Percentiles rank a stretch among this genome's conserved stretches.
Evolutionary conservation across 2,797 vertebrate species (phyloP).

Genomic region (Pipistrellus nathusii): DNA sequence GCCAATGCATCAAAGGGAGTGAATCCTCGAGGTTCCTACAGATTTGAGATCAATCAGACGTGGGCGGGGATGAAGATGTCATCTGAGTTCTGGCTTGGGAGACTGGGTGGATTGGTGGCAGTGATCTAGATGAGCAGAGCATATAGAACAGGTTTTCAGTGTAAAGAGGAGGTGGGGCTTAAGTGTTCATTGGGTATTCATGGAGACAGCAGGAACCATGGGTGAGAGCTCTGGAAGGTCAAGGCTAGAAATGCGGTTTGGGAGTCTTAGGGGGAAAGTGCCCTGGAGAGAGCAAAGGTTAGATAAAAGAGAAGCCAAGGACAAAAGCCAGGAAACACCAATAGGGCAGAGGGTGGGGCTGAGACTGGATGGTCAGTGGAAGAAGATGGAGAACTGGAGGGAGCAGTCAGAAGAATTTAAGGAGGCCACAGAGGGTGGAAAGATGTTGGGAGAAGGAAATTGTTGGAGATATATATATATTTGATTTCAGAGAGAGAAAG

Average conservation of each 20-base stretch:
- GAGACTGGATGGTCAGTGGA: not conserved
- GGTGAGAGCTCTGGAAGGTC: not conserved
- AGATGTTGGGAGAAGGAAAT: not conserved
- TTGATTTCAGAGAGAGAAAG: not conserved
- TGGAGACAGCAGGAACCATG: not conserved
- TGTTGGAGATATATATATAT: too few species aligned
- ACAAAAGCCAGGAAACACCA: not conserved
- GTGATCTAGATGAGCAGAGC: not conserved
- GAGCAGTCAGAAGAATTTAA: too few species aligned
- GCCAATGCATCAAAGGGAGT: not conserved
- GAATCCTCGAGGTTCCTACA: not conserved
- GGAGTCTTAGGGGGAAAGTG: not conserved
- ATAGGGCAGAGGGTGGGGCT: rapidly evolving
- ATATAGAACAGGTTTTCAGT: not conserved
- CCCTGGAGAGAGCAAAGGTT: not conserved
- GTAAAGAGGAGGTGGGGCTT: not conserved
- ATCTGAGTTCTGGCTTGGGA: not conserved
- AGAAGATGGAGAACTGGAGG: not conserved
- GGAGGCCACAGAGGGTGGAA: not conserved
- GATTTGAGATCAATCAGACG: not conserved
- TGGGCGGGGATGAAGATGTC: not conserved
- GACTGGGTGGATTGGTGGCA: not conserved
- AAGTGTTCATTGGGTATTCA: not conserved
- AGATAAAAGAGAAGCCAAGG: not conserved
- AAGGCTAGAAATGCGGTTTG: not conserved